Percentiles rank a stretch among this genome's conserved stretches.
These are phyloP conservation scores for Corvus hawaiiensis DNA, from an alignment of 2,113 vertebrate species.

Conservation along the genomic window DNA sequence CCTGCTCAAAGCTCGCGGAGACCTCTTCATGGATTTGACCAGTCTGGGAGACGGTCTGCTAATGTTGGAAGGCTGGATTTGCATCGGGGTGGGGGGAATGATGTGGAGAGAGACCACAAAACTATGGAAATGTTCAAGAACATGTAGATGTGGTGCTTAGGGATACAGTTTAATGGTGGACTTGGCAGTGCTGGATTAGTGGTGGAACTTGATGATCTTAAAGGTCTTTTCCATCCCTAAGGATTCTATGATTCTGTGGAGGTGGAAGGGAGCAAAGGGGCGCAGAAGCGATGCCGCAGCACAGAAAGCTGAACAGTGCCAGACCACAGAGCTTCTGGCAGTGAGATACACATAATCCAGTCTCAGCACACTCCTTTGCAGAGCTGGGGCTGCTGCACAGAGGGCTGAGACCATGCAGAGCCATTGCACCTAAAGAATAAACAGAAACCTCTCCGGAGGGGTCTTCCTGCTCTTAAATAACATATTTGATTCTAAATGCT, in stretches of 20 bases:
- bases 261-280: fast-evolving
- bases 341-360: not conserved
- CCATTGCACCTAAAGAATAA: not conserved
- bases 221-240: not conserved
- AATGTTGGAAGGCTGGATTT: not conserved
- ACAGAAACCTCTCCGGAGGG: not conserved
- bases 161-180: not conserved
- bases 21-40: not conserved
- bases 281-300: not conserved
- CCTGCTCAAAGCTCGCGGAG: not conserved
- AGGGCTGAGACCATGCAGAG: not conserved
- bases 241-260: not conserved
- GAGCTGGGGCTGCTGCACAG: not conserved
- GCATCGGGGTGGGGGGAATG: fast-evolving
- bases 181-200: not conserved
- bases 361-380: not conserved
- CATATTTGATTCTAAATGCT: not conserved
- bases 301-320: not conserved
- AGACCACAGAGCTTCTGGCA: not conserved
- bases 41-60: not conserved
- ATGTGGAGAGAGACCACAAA: not conserved
- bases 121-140: not conserved
- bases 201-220: not conserved
- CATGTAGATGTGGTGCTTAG: not conserved
- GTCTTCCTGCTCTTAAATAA: not conserved